Conservation (phyloP, 2,113 vertebrate genomes). For the Progne subis region DNA sequence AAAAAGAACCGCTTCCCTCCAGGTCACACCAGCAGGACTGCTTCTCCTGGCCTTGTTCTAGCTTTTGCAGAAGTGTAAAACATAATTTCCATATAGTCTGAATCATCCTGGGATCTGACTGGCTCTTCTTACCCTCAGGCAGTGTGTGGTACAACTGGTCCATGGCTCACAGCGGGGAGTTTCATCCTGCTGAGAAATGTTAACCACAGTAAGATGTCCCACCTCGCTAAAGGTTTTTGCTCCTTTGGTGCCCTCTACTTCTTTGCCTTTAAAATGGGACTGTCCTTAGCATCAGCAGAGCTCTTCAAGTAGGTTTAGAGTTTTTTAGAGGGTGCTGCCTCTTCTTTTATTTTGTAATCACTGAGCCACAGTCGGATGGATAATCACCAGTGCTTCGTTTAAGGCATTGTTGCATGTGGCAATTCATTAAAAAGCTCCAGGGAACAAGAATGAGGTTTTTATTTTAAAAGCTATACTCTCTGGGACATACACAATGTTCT, state of each 20-base stretch:
- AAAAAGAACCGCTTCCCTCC: not conserved
- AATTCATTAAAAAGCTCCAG: constrained; percentile 29
- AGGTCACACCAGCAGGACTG: not conserved
- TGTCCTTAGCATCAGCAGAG: not conserved
- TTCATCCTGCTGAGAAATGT: not conserved
- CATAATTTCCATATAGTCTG: not conserved
- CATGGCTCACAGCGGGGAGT: not conserved
- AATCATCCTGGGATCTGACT: not conserved
- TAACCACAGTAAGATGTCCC: not conserved
- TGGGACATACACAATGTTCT: constrained; percentile 32
- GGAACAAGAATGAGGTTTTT: constrained; percentile 17
- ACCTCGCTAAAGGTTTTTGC: not conserved
- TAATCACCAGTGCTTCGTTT: not conserved
- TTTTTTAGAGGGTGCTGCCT: not conserved
- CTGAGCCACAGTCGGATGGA: not conserved
- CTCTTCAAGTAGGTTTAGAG: not conserved
- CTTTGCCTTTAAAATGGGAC: not conserved
- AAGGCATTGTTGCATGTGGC: constrained; percentile 7
- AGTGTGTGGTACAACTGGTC: not conserved
- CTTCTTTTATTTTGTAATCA: not conserved
- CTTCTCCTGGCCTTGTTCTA: not conserved
- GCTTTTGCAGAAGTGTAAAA: not conserved
- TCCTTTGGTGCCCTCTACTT: not conserved
- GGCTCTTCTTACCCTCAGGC: not conserved
- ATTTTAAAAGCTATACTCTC: constrained; percentile 50